Percentiles rank a stretch among this genome's conserved stretches.
Conservation (phyloP, 1,140 invertebrate species). For the Aporrectodea caliginosa region DNA sequence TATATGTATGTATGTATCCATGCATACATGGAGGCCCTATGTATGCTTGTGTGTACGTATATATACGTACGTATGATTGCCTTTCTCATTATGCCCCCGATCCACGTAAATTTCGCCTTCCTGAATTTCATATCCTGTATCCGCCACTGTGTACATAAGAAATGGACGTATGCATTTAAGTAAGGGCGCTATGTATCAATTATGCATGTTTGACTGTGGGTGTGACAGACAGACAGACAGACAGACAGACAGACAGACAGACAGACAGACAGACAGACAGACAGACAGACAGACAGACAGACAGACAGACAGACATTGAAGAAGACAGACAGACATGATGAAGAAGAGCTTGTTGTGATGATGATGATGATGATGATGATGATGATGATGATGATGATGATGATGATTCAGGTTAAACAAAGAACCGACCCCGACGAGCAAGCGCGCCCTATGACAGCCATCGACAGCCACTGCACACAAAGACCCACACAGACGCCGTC, state of each 20-base stretch:
- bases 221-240: neutral
- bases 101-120: no score
- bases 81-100: no score
- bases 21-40: no score
- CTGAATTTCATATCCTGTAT: no score
- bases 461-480: neutral
- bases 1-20: no score
- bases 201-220: no score
- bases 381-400: slow-evolving; percentile 2
- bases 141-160: no score
- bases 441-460: neutral
- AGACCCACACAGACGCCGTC: neutral
- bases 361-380: neutral
- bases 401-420: slow-evolving; percentile 1
- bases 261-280: neutral
- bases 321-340: neutral
- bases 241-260: neutral
- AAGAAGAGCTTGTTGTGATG: neutral
- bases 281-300: neutral
- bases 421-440: neutral
- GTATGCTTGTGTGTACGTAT: neutral
- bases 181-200: no score
- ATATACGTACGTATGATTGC: neutral
- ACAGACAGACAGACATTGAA: neutral
- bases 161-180: no score